Evolutionary conservation across 2,888 invertebrate species (phyloP).

Genomic region (Eupeodes luniger): DNA sequence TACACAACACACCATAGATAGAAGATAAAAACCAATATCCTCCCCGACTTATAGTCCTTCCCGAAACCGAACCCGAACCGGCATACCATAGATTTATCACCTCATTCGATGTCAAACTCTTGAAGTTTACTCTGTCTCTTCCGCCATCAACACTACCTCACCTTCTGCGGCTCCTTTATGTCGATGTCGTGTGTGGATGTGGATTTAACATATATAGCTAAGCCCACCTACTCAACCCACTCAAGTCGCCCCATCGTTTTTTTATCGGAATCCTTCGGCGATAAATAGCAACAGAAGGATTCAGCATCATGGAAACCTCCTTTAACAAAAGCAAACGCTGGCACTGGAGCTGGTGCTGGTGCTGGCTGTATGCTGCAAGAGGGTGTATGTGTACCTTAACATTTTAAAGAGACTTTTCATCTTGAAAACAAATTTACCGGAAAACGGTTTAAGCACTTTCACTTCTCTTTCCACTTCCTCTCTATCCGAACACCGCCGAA

Average conservation of each 20-base stretch:
- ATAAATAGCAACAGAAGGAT: slow-evolving; percentile 69
- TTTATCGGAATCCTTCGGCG: slow-evolving; percentile 57
- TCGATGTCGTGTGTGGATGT: slow-evolving; percentile 1
- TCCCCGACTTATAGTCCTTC: slow-evolving; percentile 26
- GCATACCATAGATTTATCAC: slow-evolving; percentile 70
- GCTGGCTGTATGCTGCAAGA: background rate
- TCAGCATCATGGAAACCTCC: slow-evolving; percentile 54
- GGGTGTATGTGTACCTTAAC: slow-evolving; percentile 17
- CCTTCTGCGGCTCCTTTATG: background rate
- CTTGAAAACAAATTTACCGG: slow-evolving; percentile 74
- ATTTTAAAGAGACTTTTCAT: slow-evolving; percentile 68
- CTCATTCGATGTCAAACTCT: slow-evolving; percentile 71
- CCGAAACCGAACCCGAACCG: background rate
- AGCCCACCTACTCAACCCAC: slow-evolving; percentile 1
- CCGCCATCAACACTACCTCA: background rate
- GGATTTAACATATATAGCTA: background rate
- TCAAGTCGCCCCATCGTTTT: slow-evolving; percentile 55
- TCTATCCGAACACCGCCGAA: too few species aligned
- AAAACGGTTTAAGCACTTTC: slow-evolving; percentile 70
- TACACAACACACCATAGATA: slow-evolving; percentile 3
- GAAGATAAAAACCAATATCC: slow-evolving; percentile 63
- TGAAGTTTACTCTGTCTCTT: slow-evolving; percentile 45
- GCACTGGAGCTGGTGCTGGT: too few species aligned
- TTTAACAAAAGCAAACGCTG: background rate
- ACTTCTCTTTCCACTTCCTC: slow-evolving; percentile 6